A percentile compares a stretch with the other conserved stretches of the same genome.
phyloP scores from a whole-genome alignment of 2,888 invertebrate species.

The Agrotis puta region DNA sequence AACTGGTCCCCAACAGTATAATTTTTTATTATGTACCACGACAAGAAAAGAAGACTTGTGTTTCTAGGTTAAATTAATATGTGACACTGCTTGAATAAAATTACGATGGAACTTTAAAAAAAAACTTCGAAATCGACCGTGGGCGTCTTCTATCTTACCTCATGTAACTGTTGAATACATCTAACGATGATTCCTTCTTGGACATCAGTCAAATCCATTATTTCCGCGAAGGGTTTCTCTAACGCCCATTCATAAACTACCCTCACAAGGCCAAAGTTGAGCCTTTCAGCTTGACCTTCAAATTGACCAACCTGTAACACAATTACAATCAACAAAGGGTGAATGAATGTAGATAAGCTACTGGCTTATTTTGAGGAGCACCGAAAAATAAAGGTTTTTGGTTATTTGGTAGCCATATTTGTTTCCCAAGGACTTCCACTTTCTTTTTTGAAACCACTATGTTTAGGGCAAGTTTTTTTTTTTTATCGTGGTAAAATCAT shows the following conservation, averaged over 20 bases:
- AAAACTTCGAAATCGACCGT: neutral
- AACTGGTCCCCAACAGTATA: too few species aligned
- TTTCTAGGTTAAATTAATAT: neutral
- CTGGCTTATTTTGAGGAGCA: too few species aligned
- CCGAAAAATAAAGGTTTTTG: too few species aligned
- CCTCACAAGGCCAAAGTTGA: constrained; percentile 97
- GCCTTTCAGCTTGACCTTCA: constrained; percentile 83
- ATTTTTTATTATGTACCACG: too few species aligned
- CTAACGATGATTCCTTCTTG: constrained; percentile 99
- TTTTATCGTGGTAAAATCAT: too few species aligned
- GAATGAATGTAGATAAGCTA: too few species aligned
- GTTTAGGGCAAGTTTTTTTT: too few species aligned
- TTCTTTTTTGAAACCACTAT: too few species aligned
- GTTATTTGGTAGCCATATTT: too few species aligned
- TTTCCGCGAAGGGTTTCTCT: constrained; percentile 97
- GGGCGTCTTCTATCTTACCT: constrained; percentile 88
- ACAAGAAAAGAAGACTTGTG: too few species aligned
- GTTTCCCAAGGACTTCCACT: too few species aligned
- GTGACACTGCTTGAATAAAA: neutral
- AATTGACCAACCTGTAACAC: constrained; percentile 83
- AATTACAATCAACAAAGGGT: neutral
- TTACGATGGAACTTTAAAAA: neutral
- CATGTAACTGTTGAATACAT: constrained; percentile 98
- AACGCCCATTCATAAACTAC: constrained; percentile 99
- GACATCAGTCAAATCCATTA: constrained; percentile 97